Conservation (phyloP, 2,797 vertebrate genomes). For the Spea hammondii region DNA sequence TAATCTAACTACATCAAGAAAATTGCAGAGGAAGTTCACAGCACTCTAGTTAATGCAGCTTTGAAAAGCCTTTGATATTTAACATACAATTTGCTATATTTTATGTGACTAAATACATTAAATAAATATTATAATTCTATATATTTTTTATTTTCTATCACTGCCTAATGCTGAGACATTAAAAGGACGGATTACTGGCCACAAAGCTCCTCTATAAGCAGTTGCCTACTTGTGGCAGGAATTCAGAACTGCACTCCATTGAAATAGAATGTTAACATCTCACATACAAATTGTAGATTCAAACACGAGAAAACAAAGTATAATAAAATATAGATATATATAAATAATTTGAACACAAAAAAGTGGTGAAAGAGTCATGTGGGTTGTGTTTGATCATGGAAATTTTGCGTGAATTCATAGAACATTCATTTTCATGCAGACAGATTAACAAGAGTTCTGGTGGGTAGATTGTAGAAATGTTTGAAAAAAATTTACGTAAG, state of each 20-base stretch:
- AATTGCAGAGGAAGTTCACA: conserved; percentile 49
- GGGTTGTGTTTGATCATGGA: conserved; percentile 36
- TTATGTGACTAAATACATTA: conserved; percentile 47
- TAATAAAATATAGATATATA: conserved; percentile 51
- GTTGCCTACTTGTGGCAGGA: conserved; percentile 36
- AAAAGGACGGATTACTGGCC: conserved; percentile 45
- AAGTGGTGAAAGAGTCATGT: conserved; percentile 24
- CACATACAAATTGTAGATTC: conserved; percentile 45
- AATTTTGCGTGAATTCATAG: conserved; percentile 12
- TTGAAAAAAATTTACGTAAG: conserved; percentile 26
- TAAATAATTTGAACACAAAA: conserved; percentile 52
- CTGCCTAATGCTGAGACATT: conserved; percentile 40
- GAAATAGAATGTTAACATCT: conserved; percentile 44
- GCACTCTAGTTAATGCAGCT: conserved; percentile 45
- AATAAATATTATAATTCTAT: conserved; percentile 42
- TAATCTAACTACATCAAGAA: conserved; percentile 47
- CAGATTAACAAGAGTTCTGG: conserved; percentile 36
- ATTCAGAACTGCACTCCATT: conserved; percentile 46
- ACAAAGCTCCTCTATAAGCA: conserved; percentile 42
- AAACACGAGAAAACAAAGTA: conserved; percentile 48
- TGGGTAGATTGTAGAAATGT: conserved; percentile 36
- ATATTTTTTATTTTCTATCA: conserved; percentile 47
- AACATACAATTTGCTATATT: conserved; percentile 52
- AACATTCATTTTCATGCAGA: conserved; percentile 48
- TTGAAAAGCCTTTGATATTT: conserved; percentile 46